Conservation (phyloP, 2,797 vertebrate genomes). For the Megalops cyprinoides region DNA sequence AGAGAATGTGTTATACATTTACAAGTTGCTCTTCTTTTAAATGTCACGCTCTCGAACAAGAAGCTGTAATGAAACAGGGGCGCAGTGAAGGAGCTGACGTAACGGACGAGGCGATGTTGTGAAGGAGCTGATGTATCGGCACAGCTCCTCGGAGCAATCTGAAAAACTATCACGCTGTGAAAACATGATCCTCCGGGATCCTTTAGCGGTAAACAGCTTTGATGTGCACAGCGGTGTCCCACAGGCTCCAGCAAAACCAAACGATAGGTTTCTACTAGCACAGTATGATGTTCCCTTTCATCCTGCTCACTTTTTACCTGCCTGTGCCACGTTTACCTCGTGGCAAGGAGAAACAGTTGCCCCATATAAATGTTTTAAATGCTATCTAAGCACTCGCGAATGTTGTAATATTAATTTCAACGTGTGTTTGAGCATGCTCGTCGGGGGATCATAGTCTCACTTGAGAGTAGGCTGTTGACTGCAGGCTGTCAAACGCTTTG, state of each 20-base stretch:
- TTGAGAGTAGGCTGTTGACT: background rate
- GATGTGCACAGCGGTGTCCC: slow-evolving; percentile 17
- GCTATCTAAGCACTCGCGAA: background rate
- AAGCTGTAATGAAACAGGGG: background rate
- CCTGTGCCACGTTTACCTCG: background rate
- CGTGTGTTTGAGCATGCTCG: background rate
- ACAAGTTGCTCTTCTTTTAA: background rate
- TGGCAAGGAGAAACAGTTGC: background rate
- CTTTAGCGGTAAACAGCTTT: slow-evolving; percentile 20
- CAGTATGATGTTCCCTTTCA: background rate
- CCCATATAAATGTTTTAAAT: slow-evolving; percentile 4
- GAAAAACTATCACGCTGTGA: slow-evolving; percentile 27
- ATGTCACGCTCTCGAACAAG: background rate
- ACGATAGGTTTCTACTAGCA: slow-evolving; percentile 26
- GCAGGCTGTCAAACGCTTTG: background rate
- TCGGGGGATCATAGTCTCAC: background rate
- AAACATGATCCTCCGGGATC: slow-evolving; percentile 12
- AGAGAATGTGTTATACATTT: slow-evolving; percentile 39
- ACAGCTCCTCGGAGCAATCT: slow-evolving; percentile 13
- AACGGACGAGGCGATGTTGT: background rate
- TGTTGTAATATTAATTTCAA: background rate
- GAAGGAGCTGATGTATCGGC: slow-evolving; percentile 15
- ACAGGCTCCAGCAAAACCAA: slow-evolving; percentile 2
- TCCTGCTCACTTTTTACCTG: background rate
- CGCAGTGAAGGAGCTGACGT: background rate